Base-by-base conservation (phyloP, 2,888 invertebrate species). In the Cantharis rustica region DNA sequence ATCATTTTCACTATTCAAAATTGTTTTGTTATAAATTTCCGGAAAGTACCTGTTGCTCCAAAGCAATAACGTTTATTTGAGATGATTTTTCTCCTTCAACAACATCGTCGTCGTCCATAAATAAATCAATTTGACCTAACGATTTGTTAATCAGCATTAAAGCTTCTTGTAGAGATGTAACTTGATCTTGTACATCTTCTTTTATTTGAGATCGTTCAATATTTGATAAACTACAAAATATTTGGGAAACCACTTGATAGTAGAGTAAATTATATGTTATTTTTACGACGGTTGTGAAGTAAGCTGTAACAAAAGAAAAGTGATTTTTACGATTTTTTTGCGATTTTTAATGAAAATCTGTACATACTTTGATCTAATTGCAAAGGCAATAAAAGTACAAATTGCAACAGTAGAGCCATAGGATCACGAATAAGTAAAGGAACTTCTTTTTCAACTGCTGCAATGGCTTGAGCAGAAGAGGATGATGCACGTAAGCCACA, bases 401-500 rank as follows among this genome's bases (percentile, higher is more conserved):
- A 93, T 87, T 98, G 97, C 85, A 97, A 90, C 64, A 98, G 91
- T 82, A 98, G 90, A 78, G 97, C 95, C 73, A 93, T 91, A 4
- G 96, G 96, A 90, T 98, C 98, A 73, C 94, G 91, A 83, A 98
- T 90, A 82, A 98, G 90, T 84, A 97, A 90, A 82, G 98, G 98
- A 84, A 98, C 93, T 86, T 93, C 92, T 77, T 90, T 88, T 83
- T 88, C 89, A 70, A 88, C 85, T 20, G 88, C 87, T 5, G 87
- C 88, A 72, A 89, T 81, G n/a, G 82, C 77, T 64, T 79, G 78
- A 11, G 86, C 81, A 9, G 82, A 80, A 9, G 86, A 84, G 27
- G 86, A 84, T 61, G 84, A 84, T 15, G 84, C 80, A 3, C 87
- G 87, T 23, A 89, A 80, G 5, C 91, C 91, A 61, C 90, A 89